Base-by-base conservation (phyloP, 2,113 vertebrate species). In the Macaca mulatta region DNA sequence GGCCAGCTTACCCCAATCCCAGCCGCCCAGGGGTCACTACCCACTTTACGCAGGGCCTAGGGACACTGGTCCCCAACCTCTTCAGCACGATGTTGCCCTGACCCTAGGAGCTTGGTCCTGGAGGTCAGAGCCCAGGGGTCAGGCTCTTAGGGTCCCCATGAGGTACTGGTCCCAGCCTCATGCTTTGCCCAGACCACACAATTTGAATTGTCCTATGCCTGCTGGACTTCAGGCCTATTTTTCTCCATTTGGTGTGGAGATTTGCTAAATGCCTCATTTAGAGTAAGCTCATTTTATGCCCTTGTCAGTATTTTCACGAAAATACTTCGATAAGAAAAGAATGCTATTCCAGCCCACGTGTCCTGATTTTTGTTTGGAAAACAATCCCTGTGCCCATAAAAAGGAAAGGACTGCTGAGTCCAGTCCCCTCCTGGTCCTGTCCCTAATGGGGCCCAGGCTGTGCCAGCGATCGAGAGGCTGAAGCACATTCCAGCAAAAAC, bases 401-500 rank as follows among this genome's bases (percentile, higher is more conserved):
- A 97, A 96, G 97, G 84, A 97, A 96, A 96, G 85, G 80, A 35
- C 30, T 3, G 35, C 57, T 7, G 57, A 79, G 78, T 70, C 89
- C 30, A 43, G 16, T 43, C 52, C 38, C 55, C 87, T 83, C 72
- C 90, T 40, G 22, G 80, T 81, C 57, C 74, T 57, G 82, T 77
- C 43, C 89, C 82, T 38, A 12, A n/a, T 1, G 8, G 79, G 67
- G 84, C 87, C 86, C 59, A 75, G 87, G 45, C 90, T 74, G 11
- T 3, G 32, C 45, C 8, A 25, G 79, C 79, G 52, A 43, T 55
- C 25, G 10, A 55, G 69, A 67, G 84, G 40, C 61, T 18, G 9
- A 77, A 55, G 79, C 45, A 72, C 55, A 77, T 95, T 97, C 97
- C 97, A 98, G 97, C 55, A 97, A 84, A 94, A 97, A 97, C 96